phyloP scores from a whole-genome alignment of 1,140 invertebrate genomes.

The Zaprionus ornatus region DNA sequence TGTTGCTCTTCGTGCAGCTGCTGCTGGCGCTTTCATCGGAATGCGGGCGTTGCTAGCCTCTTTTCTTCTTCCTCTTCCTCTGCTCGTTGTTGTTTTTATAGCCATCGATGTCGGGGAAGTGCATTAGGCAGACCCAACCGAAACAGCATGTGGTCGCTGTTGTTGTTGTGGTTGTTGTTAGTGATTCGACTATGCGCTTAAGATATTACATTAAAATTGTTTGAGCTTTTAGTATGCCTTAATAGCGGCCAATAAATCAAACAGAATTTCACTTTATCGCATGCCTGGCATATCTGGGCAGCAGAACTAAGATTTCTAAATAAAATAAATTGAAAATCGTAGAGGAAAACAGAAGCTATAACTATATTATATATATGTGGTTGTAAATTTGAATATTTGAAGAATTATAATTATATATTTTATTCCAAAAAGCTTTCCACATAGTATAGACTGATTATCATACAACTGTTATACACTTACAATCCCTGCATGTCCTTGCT shows the following conservation, averaged over 20 bases:
- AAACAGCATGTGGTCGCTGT: constrained; percentile 60
- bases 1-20: constrained; percentile 64
- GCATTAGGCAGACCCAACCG: constrained; percentile 50
- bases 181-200: constrained; percentile 49
- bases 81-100: constrained; percentile 41
- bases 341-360: not conserved
- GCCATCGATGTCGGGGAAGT: constrained; percentile 34
- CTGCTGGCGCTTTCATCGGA: constrained; percentile 77
- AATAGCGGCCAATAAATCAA: constrained; percentile 65
- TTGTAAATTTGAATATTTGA: too few relatives aligned
- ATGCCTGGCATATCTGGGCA: constrained; percentile 51
- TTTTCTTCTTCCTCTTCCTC: constrained; percentile 41
- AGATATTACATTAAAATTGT: constrained; percentile 75
- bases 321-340: not conserved
- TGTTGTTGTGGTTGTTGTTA: constrained; percentile 10
- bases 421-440: too few relatives aligned
- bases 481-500: constrained; percentile 21
- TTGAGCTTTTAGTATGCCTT: constrained; percentile 38
- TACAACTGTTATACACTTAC: not conserved
- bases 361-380: too few relatives aligned
- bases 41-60: constrained; percentile 73
- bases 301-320: not conserved
- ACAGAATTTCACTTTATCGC: constrained; percentile 49
- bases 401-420: too few relatives aligned
- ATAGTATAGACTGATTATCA: too few relatives aligned